Evolutionary conservation across 2,797 vertebrate species (phyloP).

Genomic region (Darevskia nairensis): DNA sequence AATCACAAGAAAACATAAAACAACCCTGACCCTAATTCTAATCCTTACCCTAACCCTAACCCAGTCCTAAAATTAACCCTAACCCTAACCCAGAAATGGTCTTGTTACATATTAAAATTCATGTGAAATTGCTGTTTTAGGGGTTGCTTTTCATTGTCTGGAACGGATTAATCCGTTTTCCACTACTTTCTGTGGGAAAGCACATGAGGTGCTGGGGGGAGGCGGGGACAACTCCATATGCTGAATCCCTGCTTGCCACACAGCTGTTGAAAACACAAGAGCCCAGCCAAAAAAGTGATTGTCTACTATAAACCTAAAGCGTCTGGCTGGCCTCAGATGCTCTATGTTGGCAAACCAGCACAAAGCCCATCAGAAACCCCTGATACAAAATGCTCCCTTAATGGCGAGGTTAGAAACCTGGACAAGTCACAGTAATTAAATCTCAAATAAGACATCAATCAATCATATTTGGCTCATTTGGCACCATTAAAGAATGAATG

Average conservation of each 20-base stretch:
- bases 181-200: too few relatives aligned
- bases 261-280: constrained; percentile 4
- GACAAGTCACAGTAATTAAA: constrained; percentile 1
- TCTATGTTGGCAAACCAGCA: not conserved
- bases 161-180: too few relatives aligned
- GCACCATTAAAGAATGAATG: not conserved
- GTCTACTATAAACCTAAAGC: constrained; percentile 5
- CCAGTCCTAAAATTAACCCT: too few relatives aligned
- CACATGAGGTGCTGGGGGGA: not conserved
- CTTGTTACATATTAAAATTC: too few relatives aligned
- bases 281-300: not conserved
- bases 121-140: too few relatives aligned
- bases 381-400: not conserved
- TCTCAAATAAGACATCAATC: not conserved
- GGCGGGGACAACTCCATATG: not conserved
- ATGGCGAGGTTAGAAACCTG: not conserved
- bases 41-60: too few relatives aligned
- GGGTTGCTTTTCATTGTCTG: too few relatives aligned
- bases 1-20: too few relatives aligned
- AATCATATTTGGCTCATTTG: not conserved
- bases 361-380: not conserved
- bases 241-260: constrained; percentile 4
- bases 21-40: too few relatives aligned
- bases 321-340: not conserved
- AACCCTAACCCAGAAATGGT: too few relatives aligned